Percentiles rank a stretch among this genome's conserved stretches.
Evolutionary conservation across 2,113 vertebrate genomes (phyloP).

Genomic region (Gavialis gangeticus): DNA sequence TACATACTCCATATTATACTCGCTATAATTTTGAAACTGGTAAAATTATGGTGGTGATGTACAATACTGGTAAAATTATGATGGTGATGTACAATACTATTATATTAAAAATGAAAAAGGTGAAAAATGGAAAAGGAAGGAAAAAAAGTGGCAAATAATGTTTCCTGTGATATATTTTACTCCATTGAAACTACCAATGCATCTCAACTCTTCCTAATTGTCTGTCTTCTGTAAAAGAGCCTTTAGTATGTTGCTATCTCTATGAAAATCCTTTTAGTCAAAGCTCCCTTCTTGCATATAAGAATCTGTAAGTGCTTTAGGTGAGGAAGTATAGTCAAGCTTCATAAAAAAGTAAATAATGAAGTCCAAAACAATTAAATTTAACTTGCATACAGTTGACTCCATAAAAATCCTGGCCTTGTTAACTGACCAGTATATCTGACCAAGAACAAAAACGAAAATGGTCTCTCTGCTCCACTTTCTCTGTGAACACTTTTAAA

Average conservation of each 20-base stretch:
- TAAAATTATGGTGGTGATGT: background rate
- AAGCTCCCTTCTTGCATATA: background rate
- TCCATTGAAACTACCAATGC: background rate
- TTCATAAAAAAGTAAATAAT: background rate
- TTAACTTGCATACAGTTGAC: background rate
- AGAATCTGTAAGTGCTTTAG: background rate
- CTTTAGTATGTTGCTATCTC: background rate
- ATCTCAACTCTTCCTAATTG: background rate
- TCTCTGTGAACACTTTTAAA: background rate
- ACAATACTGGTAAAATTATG: background rate
- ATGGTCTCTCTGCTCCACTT: background rate
- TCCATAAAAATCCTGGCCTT: background rate
- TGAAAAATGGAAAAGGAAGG: background rate
- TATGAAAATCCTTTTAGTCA: background rate
- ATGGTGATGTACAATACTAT: background rate
- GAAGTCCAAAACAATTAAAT: background rate
- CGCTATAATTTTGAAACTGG: too few species aligned
- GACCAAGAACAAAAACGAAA: background rate
- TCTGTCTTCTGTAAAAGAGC: background rate
- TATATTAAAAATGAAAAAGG: background rate
- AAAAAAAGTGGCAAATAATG: rapidly evolving
- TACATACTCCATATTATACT: too few species aligned
- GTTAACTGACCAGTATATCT: background rate
- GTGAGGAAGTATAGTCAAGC: background rate
- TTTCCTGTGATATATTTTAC: background rate